Evolutionary conservation across 92 coral and sea anemone genomes (phyloP), one percentile per base, ranked within the genome.

Genomic region (Actinostola sp.): DNA sequence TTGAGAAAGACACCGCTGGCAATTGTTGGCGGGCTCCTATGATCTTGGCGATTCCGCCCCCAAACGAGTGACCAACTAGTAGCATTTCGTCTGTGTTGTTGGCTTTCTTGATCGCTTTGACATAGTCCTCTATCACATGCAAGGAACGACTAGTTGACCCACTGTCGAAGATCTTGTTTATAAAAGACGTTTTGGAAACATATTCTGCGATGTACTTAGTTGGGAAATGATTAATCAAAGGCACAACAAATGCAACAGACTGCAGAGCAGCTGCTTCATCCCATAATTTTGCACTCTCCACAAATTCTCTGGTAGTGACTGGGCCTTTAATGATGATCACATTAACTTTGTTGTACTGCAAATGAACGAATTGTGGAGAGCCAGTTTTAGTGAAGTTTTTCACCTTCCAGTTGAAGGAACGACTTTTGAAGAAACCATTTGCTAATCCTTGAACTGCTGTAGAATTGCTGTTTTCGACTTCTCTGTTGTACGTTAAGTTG

Each of bases 41-140:
- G 29, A 88, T 76, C 72, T 88, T 88, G 14, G 93, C 93, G 42
- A 88, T 43, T 11, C 93, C 93, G 0, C 93, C 93, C 0, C 87
- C 89, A 7, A 84, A 34, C 11, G 93, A 88, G 59, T 88, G 93
- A 0, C 93, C 93, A 12, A 71, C 85, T 10, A 88, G 75, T 28
- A 80, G 5, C 48, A 88, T 31, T 13, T 43, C 59, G 63, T 53
- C 48, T 2, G 65, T 39, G 20, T 50, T n/a, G n/a, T 30, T 64
- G 11, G 42, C 42, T 30, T 70, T 71, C 24, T 60, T 14, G 3
- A 61, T 54, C 15, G 60, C 15, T 21, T 36, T 48, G 15, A 88
- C 3, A 43, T 80, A 79, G 26, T 79, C 52, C 38, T 88, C 93
- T 63, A 84, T 66, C 8, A 70, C 34, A 16, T 55, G 49, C 41